Percentiles rank a stretch among this genome's conserved stretches.
Evolutionary conservation across 2,797 vertebrate species (phyloP).

Genomic region (Tympanoctomys barrerae): DNA sequence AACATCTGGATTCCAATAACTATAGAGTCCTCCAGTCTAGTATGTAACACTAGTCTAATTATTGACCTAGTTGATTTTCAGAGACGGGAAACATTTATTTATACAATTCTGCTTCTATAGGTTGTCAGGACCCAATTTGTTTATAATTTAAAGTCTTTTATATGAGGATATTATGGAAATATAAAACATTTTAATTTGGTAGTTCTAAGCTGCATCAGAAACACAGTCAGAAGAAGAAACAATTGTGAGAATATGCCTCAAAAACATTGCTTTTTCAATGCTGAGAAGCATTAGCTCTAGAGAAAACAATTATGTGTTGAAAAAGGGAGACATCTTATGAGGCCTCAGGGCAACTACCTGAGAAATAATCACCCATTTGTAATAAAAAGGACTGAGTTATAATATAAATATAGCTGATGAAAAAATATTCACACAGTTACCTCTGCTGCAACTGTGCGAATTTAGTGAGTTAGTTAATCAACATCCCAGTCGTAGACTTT

Average conservation of each 20-base stretch:
- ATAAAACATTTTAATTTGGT: slow-evolving; percentile 59
- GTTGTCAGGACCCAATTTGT: slow-evolving; percentile 31
- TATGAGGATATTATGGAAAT: slow-evolving; percentile 7
- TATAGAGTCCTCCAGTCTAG: neutral
- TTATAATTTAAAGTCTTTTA: slow-evolving; percentile 45
- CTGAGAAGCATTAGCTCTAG: slow-evolving; percentile 26
- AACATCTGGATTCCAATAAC: slow-evolving; percentile 32
- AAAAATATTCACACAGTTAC: neutral
- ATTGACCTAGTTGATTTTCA: slow-evolving; percentile 37
- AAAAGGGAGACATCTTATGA: neutral
- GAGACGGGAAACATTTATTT: slow-evolving; percentile 27
- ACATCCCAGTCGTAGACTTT: neutral
- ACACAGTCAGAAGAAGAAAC: slow-evolving; percentile 16
- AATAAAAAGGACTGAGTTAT: neutral
- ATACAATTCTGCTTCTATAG: neutral
- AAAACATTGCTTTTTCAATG: slow-evolving; percentile 52
- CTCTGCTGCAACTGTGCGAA: neutral
- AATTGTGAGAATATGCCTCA: neutral
- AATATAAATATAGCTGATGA: neutral
- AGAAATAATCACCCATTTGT: slow-evolving; percentile 27
- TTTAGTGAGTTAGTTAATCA: neutral
- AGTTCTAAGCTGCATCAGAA: neutral
- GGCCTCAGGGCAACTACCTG: neutral
- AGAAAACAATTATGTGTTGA: slow-evolving; percentile 32
- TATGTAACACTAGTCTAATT: neutral